These are phyloP conservation scores for Dryoscopus gambensis DNA, from an alignment of 2,113 vertebrate genomes.

Conservation along the genomic window DNA sequence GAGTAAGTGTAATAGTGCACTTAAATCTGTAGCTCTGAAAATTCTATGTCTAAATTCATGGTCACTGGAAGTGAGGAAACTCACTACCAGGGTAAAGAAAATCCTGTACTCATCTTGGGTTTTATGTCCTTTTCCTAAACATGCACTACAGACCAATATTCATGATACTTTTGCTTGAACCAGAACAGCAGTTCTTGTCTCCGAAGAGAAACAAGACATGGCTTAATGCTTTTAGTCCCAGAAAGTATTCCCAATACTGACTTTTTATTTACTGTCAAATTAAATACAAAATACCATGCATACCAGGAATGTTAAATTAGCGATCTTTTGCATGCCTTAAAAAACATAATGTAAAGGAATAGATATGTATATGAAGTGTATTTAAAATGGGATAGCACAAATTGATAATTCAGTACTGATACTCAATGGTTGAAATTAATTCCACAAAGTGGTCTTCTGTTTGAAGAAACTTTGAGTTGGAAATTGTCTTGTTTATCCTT, in stretches of 20 bases:
- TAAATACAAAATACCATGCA: background rate
- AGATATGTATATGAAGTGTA: background rate
- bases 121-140: background rate
- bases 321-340: background rate
- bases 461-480: background rate
- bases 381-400: background rate
- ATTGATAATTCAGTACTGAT: background rate
- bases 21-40: background rate
- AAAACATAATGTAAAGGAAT: background rate
- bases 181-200: background rate
- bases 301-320: background rate
- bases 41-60: background rate
- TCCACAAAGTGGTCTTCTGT: background rate
- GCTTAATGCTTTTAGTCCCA: background rate
- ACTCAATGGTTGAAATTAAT: background rate
- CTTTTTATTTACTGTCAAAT: background rate
- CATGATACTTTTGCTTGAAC: background rate
- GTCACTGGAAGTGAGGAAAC: background rate
- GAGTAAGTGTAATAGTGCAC: background rate
- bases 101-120: background rate
- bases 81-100: background rate
- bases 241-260: background rate
- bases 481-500: background rate
- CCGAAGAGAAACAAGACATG: background rate
- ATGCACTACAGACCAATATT: background rate